Percentiles rank a stretch among this genome's conserved stretches.
Conservation (phyloP, 2,888 invertebrate species). For the Tinea pellionella region DNA sequence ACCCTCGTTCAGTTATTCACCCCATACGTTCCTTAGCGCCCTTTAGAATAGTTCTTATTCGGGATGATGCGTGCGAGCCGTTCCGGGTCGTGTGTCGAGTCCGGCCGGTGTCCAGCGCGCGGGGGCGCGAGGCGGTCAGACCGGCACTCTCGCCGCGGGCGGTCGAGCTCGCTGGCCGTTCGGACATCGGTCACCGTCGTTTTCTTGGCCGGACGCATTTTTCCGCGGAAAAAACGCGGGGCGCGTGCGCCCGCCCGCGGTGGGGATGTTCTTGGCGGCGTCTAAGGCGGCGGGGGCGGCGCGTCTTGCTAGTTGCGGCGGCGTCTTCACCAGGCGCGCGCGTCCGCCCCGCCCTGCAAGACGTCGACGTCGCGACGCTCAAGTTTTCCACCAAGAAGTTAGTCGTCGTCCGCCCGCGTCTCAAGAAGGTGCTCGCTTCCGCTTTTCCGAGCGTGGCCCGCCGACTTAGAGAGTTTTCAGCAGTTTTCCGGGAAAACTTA, state of each 20-base stretch:
- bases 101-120: conserved; percentile 20
- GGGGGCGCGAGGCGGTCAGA: conserved; percentile 23
- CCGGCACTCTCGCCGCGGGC: conserved; percentile 20
- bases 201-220: conserved; percentile 67
- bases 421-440: conserved; percentile 65
- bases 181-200: conserved; percentile 50
- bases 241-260: conserved; percentile 63
- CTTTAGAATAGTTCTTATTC: conserved; percentile 58
- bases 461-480: conserved; percentile 19
- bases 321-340: conserved; percentile 66
- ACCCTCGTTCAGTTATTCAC: conserved; percentile 28
- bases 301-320: conserved; percentile 67
- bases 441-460: conserved; percentile 34
- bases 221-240: conserved; percentile 67
- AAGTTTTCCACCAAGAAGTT: conserved; percentile 72
- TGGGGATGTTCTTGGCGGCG: conserved; percentile 66
- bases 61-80: conserved; percentile 26
- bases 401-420: conserved; percentile 70
- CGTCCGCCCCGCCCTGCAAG: conserved; percentile 68
- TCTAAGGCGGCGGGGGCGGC: conserved; percentile 68
- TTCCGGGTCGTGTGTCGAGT: conserved; percentile 12
- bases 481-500: conserved; percentile 8
- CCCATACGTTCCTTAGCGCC: conserved; percentile 40
- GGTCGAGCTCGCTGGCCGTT: conserved; percentile 27
- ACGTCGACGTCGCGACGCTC: conserved; percentile 66